Evolutionary conservation across 2,113 vertebrate genomes (phyloP), one percentile per base, ranked within the genome.

Genomic region (Probosciger aterrimus): DNA sequence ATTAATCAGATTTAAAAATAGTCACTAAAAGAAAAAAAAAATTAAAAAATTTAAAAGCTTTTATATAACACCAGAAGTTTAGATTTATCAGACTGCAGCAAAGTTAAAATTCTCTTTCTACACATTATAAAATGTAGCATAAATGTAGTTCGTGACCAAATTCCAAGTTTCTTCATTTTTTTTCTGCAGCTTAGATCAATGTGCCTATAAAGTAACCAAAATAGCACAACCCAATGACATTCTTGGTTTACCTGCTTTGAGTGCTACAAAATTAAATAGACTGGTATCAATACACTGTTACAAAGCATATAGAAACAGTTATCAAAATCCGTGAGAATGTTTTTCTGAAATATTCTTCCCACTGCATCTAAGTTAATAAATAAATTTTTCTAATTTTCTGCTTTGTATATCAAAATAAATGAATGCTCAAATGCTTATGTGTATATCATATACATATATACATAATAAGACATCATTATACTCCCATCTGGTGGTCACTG

Each of bases 401-500:
- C 39, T 76, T 71, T 60, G 20, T 30, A 15, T 23, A 41, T 44
- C 27, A 76, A 74, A 91, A 81, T 1, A 70, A 70, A 77, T 18
- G 3, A 90, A 93, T 0, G 0, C 13, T 84, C n/a, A 71, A 46
- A 86, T 35, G 20, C 8, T 77, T 43, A 10, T 1, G 0, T n/a
- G 50, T 53, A 33, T 10, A 53, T 50, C 10, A 52, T 15, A 44
- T 1, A 37, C 18, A 65, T 4, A 28, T 6, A 67, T 4, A n/a
- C 3, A 2, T 11, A 76, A 33, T 73, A 46, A 43, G n/a, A 71
- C 53, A 74, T 75, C 53, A 52, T 80, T 77, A 69, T 86, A 90
- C 85, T 41, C 76, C 97, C 97, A 97, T 43, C 97, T 97, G 52
- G 76, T 94, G 97, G 96, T 57, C 73, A 94, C 10, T 35, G 23